These are phyloP conservation scores for Vireo griseus DNA, from an alignment of 2,797 vertebrate species.

Conservation along the genomic window DNA sequence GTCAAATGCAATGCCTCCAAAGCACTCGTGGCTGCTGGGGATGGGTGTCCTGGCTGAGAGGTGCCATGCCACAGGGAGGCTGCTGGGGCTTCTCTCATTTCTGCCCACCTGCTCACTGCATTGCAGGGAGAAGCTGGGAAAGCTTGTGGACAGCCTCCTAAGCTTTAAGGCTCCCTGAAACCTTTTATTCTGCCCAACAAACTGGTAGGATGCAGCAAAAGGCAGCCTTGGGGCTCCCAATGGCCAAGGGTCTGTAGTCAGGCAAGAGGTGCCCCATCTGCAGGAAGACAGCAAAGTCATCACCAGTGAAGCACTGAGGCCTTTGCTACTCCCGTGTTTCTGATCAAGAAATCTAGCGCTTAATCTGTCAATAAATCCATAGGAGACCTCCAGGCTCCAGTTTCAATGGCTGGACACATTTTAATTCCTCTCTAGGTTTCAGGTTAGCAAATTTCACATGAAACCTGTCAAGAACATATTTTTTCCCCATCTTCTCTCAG, in stretches of 20 bases:
- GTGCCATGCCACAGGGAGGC: fast-evolving
- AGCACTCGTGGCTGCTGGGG: fast-evolving
- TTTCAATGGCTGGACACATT: background rate
- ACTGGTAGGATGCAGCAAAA: background rate
- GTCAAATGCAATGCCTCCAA: background rate
- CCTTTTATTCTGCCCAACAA: background rate
- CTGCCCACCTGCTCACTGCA: background rate
- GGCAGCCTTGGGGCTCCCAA: background rate
- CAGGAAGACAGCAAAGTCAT: background rate
- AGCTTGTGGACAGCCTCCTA: background rate
- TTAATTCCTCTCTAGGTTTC: background rate
- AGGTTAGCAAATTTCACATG: background rate
- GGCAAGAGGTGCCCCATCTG: background rate
- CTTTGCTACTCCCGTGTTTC: background rate
- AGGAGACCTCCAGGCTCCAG: background rate
- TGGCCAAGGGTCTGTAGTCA: background rate
- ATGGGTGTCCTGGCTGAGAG: background rate
- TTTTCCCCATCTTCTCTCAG: background rate
- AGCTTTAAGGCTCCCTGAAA: background rate
- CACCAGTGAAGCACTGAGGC: background rate
- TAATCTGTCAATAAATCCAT: background rate
- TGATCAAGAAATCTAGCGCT: background rate
- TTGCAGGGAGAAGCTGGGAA: background rate
- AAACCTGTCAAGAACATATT: background rate
- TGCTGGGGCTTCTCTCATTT: background rate